Conservation (phyloP, 64 coral and sea anemone genomes). For the Montipora cactus region DNA sequence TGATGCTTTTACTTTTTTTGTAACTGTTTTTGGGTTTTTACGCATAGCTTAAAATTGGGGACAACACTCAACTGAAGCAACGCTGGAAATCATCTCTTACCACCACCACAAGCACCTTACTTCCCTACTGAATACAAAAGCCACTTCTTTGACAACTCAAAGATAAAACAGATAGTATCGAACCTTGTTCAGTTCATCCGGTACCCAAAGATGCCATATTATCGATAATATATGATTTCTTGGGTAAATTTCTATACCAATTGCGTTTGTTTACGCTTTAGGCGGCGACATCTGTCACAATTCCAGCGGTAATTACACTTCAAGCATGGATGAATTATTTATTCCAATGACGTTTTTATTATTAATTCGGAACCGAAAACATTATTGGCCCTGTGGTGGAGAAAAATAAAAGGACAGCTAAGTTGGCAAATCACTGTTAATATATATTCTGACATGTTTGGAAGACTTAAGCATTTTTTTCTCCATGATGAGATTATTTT, state of each 20-base stretch:
- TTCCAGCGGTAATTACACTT: background rate
- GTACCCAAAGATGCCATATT: background rate
- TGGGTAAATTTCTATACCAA: background rate
- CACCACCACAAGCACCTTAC: no score
- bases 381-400: slow-evolving; percentile 8
- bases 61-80: no score
- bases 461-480: background rate
- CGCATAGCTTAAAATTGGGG: no score
- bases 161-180: background rate
- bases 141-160: no score
- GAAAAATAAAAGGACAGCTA: background rate
- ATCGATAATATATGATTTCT: background rate
- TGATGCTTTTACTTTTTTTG: no score
- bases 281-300: background rate
- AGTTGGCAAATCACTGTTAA: background rate
- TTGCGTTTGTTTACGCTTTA: background rate
- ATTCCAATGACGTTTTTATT: background rate
- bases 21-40: no score
- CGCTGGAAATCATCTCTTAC: no score
- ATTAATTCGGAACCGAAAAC: slow-evolving; percentile 9
- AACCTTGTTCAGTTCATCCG: background rate
- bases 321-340: background rate
- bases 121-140: no score
- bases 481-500: background rate
- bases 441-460: background rate